Conservation (phyloP, 2,888 invertebrate species). For the Hermaeophaga mercurialis region DNA sequence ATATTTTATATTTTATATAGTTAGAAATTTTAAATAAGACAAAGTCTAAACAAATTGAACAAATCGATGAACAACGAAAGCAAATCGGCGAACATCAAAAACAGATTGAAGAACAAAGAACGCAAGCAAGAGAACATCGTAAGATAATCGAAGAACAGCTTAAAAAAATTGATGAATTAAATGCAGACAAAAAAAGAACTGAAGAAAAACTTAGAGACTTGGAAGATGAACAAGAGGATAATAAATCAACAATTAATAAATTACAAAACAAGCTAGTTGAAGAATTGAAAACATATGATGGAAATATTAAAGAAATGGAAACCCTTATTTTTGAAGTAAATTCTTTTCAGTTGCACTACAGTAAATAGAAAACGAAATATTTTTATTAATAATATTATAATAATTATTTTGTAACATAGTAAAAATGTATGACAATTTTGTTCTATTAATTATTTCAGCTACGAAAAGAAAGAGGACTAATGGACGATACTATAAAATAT, state of each 20-base stretch:
- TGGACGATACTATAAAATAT: constrained; percentile 44
- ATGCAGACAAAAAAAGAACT: neutral
- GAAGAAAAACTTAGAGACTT: constrained; percentile 30
- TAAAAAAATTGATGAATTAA: constrained; percentile 20
- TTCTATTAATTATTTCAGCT: constrained; percentile 35
- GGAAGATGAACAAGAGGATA: constrained; percentile 27
- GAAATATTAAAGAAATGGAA: constrained; percentile 37
- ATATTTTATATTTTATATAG: neutral
- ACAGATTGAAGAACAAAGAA: constrained; percentile 19
- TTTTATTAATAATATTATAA: neutral
- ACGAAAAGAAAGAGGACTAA: constrained; percentile 42
- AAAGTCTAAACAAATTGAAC: neutral
- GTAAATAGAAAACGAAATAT: too few relatives aligned
- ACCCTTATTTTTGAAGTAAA: constrained; percentile 39
- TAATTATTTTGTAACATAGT: neutral
- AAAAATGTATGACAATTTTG: too few relatives aligned
- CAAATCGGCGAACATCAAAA: neutral
- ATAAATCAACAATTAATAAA: constrained; percentile 28
- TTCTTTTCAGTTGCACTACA: too few relatives aligned
- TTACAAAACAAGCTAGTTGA: constrained; percentile 33
- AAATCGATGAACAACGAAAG: constrained; percentile 1
- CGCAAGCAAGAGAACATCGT: constrained; percentile 15
- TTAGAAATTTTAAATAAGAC: neutral
- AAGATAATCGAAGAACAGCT: neutral
- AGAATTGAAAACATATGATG: constrained; percentile 36